These are phyloP conservation scores for Hydropsyche betteni DNA, from an alignment of 2,888 invertebrate species.

Conservation along the genomic window DNA sequence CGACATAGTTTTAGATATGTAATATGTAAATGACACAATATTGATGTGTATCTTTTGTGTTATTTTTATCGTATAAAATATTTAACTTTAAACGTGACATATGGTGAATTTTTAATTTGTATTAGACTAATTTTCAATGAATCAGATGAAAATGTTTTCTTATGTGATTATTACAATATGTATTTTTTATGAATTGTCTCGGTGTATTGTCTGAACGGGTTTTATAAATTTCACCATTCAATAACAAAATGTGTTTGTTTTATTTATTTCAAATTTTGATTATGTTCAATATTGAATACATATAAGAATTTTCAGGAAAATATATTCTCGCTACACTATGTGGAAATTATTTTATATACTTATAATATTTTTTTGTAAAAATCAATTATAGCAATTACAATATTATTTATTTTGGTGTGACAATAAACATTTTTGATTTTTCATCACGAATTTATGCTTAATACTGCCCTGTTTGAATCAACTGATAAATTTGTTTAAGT, in stretches of 20 bases:
- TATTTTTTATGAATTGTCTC: neutral
- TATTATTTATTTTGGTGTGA: constrained; percentile 8
- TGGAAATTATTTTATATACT: too few species aligned
- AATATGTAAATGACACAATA: neutral
- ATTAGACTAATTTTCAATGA: neutral
- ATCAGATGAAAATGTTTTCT: neutral
- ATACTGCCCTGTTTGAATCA: neutral
- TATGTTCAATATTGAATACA: neutral
- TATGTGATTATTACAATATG: neutral
- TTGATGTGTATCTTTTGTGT: neutral
- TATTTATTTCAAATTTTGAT: neutral
- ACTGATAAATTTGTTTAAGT: neutral
- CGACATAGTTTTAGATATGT: neutral
- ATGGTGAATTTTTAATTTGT: neutral
- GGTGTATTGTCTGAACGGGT: neutral
- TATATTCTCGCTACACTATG: too few species aligned
- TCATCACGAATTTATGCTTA: constrained; percentile 1
- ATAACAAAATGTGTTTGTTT: neutral
- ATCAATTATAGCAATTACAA: too few species aligned
- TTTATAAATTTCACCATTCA: constrained; percentile 1
- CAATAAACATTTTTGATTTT: constrained; percentile 33
- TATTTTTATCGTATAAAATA: neutral
- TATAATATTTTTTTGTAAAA: too few species aligned
- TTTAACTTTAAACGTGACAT: neutral
- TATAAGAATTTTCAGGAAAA: neutral